Percentiles rank a stretch among this genome's conserved stretches.
These are phyloP conservation scores for Pseudanteris insignis DNA, from an alignment of 2,888 invertebrate genomes.

Conservation along the genomic window DNA sequence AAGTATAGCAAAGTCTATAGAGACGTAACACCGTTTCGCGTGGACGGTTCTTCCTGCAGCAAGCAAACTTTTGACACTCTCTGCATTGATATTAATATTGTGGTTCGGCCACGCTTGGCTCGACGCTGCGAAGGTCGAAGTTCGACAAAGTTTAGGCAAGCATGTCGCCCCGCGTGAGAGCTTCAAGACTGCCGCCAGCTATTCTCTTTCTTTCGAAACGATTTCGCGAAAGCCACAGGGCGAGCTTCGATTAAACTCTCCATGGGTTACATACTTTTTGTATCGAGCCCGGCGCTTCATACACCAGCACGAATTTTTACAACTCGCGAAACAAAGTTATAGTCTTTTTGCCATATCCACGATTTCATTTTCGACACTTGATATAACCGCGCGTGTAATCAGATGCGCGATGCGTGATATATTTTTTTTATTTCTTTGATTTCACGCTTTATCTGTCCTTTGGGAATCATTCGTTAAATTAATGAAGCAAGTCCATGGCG, in stretches of 20 bases:
- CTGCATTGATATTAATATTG: conserved; percentile 51
- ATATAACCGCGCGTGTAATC: too few species aligned
- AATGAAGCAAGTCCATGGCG: conserved; percentile 16
- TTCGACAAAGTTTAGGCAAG: conserved; percentile 45
- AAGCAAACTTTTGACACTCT: conserved; percentile 50
- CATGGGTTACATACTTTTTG: conserved; percentile 42
- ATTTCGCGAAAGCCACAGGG: conserved; percentile 45
- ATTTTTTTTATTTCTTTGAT: too few species aligned
- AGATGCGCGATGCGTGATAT: too few species aligned
- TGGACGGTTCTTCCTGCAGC: conserved; percentile 22
- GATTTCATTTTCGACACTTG: too few species aligned
- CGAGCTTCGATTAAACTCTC: conserved; percentile 45
- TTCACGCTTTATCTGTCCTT: too few species aligned
- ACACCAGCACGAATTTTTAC: conserved; percentile 30
- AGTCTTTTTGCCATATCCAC: too few species aligned
- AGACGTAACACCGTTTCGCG: conserved; percentile 14
- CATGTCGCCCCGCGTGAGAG: conserved; percentile 44
- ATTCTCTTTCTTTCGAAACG: conserved; percentile 40
- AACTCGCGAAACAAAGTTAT: too few species aligned
- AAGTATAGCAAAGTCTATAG: conserved; percentile 19
- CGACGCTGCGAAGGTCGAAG: conserved; percentile 39
- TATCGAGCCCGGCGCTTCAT: conserved; percentile 42
- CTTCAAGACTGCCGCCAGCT: conserved; percentile 40
- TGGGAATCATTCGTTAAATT: too few species aligned
- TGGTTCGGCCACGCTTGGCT: conserved; percentile 39